phyloP scores from a whole-genome alignment of 92 coral and sea anemone species.

The Phenganax subtilis region DNA sequence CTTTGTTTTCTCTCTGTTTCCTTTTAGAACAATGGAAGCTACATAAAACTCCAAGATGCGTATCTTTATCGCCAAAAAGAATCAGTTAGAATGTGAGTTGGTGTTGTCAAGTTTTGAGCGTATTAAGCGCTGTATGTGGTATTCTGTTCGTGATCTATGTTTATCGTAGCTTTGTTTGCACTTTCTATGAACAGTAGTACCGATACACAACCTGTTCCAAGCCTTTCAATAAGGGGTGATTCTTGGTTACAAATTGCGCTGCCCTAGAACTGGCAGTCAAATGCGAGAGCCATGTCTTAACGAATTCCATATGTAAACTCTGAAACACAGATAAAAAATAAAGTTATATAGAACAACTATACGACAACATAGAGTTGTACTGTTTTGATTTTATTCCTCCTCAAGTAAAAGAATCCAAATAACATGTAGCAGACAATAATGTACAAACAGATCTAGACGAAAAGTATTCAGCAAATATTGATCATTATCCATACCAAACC shows the following conservation, averaged over 20 bases:
- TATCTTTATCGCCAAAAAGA: no score
- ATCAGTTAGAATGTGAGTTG: no score
- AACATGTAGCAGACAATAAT: neutral
- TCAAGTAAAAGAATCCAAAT: no score
- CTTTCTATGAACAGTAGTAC: neutral
- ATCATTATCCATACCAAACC: constrained; percentile 49
- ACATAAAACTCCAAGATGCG: neutral
- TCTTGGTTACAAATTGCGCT: constrained; percentile 74
- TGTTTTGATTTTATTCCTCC: no score
- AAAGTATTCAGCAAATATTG: neutral
- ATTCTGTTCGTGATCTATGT: no score
- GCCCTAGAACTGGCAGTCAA: constrained; percentile 77
- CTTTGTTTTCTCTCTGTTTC: no score
- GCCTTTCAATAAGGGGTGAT: constrained; percentile 75
- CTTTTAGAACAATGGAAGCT: neutral
- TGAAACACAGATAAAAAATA: constrained; percentile 11
- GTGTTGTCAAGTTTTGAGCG: neutral
- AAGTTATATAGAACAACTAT: neutral
- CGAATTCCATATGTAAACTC: constrained; percentile 75
- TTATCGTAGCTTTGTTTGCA: neutral
- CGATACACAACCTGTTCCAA: constrained; percentile 64
- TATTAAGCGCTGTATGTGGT: neutral
- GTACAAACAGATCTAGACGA: neutral
- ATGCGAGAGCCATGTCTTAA: constrained; percentile 78
- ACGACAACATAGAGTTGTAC: no score